Conservation (phyloP, 2,888 invertebrate genomes). For the Sminthurides aquaticus region DNA sequence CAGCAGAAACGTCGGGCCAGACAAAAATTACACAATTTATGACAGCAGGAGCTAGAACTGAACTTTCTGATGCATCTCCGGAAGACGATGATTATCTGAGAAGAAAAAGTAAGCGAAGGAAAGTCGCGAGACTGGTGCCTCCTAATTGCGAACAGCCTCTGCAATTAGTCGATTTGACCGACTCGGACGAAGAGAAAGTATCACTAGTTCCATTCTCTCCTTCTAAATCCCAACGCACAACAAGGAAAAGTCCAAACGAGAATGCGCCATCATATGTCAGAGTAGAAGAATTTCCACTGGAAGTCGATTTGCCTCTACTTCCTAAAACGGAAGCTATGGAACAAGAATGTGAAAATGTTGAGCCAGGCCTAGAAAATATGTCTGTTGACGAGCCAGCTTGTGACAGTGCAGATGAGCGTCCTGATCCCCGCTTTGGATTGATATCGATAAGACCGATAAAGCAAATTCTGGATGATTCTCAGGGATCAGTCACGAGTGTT, state of each 20-base stretch:
- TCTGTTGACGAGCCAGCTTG: no score
- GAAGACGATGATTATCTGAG: not conserved
- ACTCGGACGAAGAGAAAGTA: slow-evolving; percentile 14
- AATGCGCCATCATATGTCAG: slow-evolving; percentile 2
- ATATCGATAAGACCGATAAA: not conserved
- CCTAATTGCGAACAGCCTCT: not conserved
- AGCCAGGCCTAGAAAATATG: no score
- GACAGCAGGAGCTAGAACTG: not conserved
- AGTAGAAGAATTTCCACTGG: not conserved
- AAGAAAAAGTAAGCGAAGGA: not conserved
- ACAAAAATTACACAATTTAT: not conserved
- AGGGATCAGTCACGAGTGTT: not conserved
- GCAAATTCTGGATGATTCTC: slow-evolving; percentile 3
- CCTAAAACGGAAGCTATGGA: not conserved
- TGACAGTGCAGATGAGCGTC: not conserved
- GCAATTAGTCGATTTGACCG: slow-evolving; percentile 13
- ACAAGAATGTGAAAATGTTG: not conserved
- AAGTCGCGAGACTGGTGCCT: not conserved
- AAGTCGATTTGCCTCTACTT: not conserved
- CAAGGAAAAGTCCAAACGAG: not conserved
- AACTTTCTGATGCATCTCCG: not conserved
- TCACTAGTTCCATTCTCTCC: not conserved
- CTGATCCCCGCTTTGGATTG: not conserved
- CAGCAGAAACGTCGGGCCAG: not conserved
- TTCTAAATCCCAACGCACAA: no score